Evolutionary conservation across 2,113 vertebrate species (phyloP).

Genomic region (Paratilapia polleni): DNA sequence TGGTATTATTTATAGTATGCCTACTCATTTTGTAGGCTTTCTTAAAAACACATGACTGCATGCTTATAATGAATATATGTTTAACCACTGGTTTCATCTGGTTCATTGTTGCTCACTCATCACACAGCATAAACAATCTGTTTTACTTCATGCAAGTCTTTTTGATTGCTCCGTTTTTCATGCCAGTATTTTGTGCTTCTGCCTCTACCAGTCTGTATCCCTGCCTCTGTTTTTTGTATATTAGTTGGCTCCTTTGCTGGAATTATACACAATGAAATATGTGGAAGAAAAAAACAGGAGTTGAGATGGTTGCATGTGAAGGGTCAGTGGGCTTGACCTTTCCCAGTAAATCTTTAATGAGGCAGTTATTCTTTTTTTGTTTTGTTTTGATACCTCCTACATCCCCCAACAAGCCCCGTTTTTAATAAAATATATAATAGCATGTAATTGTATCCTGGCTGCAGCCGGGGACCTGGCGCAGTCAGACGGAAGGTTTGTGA

Average conservation of each 20-base stretch:
- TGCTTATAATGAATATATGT: slow-evolving; percentile 27
- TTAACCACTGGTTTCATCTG: slow-evolving; percentile 10
- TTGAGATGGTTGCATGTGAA: slow-evolving; percentile 30
- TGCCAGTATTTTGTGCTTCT: slow-evolving; percentile 2
- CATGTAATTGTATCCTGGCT: slow-evolving; percentile 54
- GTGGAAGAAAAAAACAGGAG: slow-evolving; percentile 23
- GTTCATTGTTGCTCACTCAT: slow-evolving; percentile 9
- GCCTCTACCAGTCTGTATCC: slow-evolving; percentile 13
- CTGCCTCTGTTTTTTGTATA: slow-evolving; percentile 2
- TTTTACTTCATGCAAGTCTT: slow-evolving; percentile 33
- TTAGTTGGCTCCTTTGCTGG: slow-evolving; percentile 6
- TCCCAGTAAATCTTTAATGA: slow-evolving; percentile 60
- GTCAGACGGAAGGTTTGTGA: slow-evolving; percentile 22
- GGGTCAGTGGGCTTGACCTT: slow-evolving; percentile 48
- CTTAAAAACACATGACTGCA: not conserved
- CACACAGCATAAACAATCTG: slow-evolving; percentile 8
- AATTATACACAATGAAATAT: slow-evolving; percentile 37
- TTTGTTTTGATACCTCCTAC: slow-evolving; percentile 44
- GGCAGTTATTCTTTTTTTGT: slow-evolving; percentile 48
- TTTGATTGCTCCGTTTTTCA: slow-evolving; percentile 25
- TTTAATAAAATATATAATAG: slow-evolving; percentile 66
- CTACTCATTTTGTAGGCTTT: not conserved
- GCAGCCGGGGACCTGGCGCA: slow-evolving; percentile 35
- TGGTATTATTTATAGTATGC: slow-evolving; percentile 18
- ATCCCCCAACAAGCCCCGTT: not conserved